Evolutionary conservation across 2,797 vertebrate species (phyloP), one percentile per base, ranked within the genome.

Genomic region (Labroides dimidiatus): DNA sequence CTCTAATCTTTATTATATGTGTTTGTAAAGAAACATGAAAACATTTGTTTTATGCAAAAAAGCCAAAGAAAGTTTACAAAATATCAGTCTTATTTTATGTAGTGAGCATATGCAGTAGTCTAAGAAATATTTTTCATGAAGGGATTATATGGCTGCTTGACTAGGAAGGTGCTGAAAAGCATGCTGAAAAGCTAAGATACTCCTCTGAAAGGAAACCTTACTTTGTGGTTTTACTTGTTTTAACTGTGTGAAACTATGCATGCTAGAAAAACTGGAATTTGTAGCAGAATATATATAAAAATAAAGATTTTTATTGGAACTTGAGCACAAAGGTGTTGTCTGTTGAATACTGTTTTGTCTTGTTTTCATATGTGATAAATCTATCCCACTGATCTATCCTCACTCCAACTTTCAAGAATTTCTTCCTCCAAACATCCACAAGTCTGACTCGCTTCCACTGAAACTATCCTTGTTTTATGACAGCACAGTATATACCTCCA

Each of bases 181-280:
- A 87, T 88, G 84, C 41, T 72, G 10, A 54, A 23, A 86, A 63
- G 45, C 54, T n/a, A 43, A 81, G 60, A 61, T 77, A 6, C 75
- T 72, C 68, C 73, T 49, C 33, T 56, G 66, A 75, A 84, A 56
- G 67, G 64, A 89, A 77, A 52, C 81, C 66, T 82, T 80, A 75
- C 66, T 84, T 78, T 89, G 81, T 83, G 62, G 67, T 82, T 83
- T 89, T 81, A 72, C 72, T 72, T 84, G 84, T 92, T 66, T 81
- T 84, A 84, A 79, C 19, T 77, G 75, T 91, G 82, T 89, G 82
- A 84, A 93, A 88, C 90, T 93, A 91, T 94, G 93, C 93, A 94
- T 94, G 93, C 86, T 56, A 86, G 67, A 86, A 79, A 84, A 52
- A 83, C 69, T 82, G 69, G 74, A 42, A 78, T 90, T 92, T 92